These are phyloP conservation scores for Cynaeus angustus DNA, from an alignment of 2,888 invertebrate genomes.

Conservation along the genomic window DNA sequence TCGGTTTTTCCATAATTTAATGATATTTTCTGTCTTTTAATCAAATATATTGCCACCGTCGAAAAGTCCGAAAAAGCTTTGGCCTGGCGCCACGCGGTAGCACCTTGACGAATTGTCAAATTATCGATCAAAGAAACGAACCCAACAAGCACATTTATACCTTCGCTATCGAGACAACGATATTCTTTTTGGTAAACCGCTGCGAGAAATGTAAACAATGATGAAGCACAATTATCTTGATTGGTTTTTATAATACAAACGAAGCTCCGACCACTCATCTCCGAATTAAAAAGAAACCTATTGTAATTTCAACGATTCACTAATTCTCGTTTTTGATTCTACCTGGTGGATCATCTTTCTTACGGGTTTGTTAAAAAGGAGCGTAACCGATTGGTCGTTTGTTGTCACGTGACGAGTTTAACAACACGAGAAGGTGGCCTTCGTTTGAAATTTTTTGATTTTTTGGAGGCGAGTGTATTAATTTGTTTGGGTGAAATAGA, in stretches of 20 bases:
- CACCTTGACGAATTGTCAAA: constrained; percentile 61
- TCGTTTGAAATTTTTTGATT: too few relatives aligned
- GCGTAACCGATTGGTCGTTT: constrained; percentile 38
- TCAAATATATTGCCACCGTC: background rate
- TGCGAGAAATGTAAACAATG: constrained; percentile 65
- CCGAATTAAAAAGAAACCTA: constrained; percentile 33
- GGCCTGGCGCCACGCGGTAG: constrained; percentile 58
- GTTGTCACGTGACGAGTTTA: constrained; percentile 26
- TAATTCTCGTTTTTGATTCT: constrained; percentile 40
- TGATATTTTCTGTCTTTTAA: too few relatives aligned
- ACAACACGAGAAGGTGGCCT: too few relatives aligned
- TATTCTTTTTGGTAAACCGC: constrained; percentile 58
- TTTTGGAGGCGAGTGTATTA: constrained; percentile 21
- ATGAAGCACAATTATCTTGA: constrained; percentile 60
- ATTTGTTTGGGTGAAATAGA: constrained; percentile 31
- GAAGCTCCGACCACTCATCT: constrained; percentile 30
- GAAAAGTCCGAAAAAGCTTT: background rate
- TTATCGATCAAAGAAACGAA: constrained; percentile 58
- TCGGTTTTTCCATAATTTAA: too few relatives aligned
- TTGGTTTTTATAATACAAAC: constrained; percentile 40
- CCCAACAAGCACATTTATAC: constrained; percentile 54
- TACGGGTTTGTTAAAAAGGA: constrained; percentile 31
- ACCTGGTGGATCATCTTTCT: constrained; percentile 36
- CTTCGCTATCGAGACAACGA: constrained; percentile 27
- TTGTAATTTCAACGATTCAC: constrained; percentile 42